Percentiles rank a stretch among this genome's conserved stretches.
phyloP scores from a whole-genome alignment of 2,797 vertebrate species.

The Trematomus bernacchii region DNA sequence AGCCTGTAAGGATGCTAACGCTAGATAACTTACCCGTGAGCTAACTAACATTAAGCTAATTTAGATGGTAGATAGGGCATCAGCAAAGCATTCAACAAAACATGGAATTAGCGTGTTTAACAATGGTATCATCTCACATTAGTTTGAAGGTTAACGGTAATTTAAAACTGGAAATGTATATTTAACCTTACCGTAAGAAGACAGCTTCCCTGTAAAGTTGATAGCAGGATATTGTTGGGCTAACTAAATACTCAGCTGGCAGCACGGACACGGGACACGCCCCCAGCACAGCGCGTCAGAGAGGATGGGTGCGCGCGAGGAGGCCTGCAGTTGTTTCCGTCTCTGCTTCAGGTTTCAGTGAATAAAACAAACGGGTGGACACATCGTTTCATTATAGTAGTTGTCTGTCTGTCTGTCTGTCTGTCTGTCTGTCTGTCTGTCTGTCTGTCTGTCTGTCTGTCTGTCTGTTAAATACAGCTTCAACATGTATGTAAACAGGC shows the following conservation, averaged over 20 bases:
- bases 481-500: too few relatives aligned
- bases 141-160: fast-evolving
- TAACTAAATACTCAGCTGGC: slow-evolving; percentile 11
- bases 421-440: too few relatives aligned
- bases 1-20: neutral
- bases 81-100: neutral
- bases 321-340: neutral
- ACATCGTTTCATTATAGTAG: too few relatives aligned
- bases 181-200: slow-evolving; percentile 47
- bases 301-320: neutral
- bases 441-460: too few relatives aligned
- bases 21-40: slow-evolving; percentile 14
- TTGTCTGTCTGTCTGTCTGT: too few relatives aligned
- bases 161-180: neutral
- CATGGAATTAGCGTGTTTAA: fast-evolving
- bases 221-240: neutral
- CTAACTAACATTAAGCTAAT: slow-evolving; percentile 39
- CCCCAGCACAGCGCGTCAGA: slow-evolving; percentile 17
- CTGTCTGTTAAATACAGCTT: too few relatives aligned
- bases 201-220: neutral
- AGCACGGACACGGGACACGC: slow-evolving; percentile 55
- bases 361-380: neutral
- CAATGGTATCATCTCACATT: fast-evolving
- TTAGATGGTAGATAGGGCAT: neutral
- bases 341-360: neutral